These are phyloP conservation scores for Drosophila pandora DNA, from an alignment of 1,140 invertebrate genomes.

Conservation along the genomic window DNA sequence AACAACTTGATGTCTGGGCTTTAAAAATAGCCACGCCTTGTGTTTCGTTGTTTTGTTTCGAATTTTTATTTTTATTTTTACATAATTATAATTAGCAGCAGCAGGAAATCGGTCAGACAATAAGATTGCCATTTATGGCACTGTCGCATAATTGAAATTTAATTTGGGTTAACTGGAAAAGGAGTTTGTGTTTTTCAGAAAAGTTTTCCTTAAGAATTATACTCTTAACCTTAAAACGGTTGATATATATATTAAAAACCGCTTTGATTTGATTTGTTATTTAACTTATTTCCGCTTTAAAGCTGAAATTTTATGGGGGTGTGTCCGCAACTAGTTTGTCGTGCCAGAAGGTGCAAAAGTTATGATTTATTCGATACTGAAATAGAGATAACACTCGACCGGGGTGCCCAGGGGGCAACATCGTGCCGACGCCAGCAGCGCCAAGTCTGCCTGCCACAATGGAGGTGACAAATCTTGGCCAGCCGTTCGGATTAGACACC, in stretches of 20 bases:
- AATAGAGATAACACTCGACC: constrained; percentile 43
- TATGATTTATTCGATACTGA: constrained; percentile 47
- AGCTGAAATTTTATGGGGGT: constrained; percentile 7
- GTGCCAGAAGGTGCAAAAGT: constrained; percentile 46
- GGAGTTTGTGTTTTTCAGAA: not conserved
- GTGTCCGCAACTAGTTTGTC: constrained; percentile 16
- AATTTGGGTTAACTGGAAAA: constrained; percentile 21
- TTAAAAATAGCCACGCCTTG: constrained; percentile 57
- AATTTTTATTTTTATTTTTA: constrained; percentile 9
- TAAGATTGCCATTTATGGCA: constrained; percentile 34
- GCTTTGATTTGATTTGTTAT: constrained; percentile 1
- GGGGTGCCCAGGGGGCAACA: constrained; percentile 22
- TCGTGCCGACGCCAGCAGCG: constrained; percentile 33
- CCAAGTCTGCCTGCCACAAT: constrained; percentile 35
- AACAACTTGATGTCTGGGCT: constrained; percentile 40
- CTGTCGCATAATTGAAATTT: constrained; percentile 50
- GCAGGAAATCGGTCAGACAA: constrained; percentile 51
- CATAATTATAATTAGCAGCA: constrained; percentile 49
- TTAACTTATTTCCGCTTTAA: not conserved
- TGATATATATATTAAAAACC: not conserved
- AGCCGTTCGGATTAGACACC: constrained; percentile 46
- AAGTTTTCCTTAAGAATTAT: not conserved
- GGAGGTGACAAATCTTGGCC: constrained; percentile 47
- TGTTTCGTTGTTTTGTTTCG: not conserved
- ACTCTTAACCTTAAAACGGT: not conserved